A percentile compares a stretch with the other conserved stretches of the same genome.
phyloP scores from a whole-genome alignment of 2,797 vertebrate species.

The Pipistrellus pipistrellus region DNA sequence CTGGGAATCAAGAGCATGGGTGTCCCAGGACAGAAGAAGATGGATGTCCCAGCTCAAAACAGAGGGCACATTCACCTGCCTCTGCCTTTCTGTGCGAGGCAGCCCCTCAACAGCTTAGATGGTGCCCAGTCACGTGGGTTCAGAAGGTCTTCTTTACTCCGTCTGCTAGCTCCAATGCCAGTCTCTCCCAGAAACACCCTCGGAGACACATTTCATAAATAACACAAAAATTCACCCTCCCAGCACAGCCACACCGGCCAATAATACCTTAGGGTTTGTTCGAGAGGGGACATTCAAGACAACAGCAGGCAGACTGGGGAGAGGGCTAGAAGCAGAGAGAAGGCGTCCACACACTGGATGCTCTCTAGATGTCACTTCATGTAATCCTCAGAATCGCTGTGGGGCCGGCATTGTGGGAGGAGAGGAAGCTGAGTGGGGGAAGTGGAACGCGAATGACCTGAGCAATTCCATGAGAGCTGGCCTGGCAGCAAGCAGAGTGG shows the following conservation, averaged over 20 bases:
- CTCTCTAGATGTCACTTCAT: background rate
- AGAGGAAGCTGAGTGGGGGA: background rate
- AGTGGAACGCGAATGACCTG: too few species aligned
- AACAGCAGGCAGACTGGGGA: background rate
- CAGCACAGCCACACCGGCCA: background rate
- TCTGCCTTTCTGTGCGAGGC: background rate
- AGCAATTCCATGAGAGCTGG: background rate
- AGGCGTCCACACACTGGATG: rapidly evolving
- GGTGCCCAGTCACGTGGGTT: background rate
- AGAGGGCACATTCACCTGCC: background rate
- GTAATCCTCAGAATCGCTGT: background rate
- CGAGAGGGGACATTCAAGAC: background rate
- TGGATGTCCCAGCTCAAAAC: background rate
- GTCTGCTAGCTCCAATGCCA: background rate
- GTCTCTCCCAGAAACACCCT: background rate
- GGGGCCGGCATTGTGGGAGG: background rate
- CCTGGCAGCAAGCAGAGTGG: background rate
- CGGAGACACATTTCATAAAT: background rate
- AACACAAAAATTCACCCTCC: background rate
- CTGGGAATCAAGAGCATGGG: background rate
- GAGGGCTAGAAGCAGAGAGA: background rate
- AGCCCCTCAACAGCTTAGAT: background rate
- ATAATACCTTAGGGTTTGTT: background rate
- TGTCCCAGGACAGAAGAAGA: background rate
- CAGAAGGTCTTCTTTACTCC: background rate